These are phyloP conservation scores for Zeuzera pyrina DNA, from an alignment of 2,888 invertebrate genomes.

Conservation along the genomic window DNA sequence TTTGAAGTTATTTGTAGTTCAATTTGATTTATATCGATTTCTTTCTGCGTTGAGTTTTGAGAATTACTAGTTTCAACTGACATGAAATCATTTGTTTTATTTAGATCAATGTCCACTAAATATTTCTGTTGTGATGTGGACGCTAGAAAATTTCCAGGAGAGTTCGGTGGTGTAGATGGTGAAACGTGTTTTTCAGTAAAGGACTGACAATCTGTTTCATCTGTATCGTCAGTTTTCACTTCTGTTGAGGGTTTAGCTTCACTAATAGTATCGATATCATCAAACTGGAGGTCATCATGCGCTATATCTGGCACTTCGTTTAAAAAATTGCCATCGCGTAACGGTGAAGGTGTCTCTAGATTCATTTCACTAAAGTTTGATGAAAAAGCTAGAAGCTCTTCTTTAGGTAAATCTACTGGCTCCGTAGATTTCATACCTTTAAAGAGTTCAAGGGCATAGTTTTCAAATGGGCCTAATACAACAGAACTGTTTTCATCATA, in stretches of 20 bases:
- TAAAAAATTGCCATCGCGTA: constrained; percentile 57
- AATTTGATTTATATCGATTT: constrained; percentile 54
- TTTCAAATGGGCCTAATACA: constrained; percentile 72
- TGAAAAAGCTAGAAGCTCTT: constrained; percentile 66
- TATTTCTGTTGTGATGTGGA: constrained; percentile 53
- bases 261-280: constrained; percentile 37
- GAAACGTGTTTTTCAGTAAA: constrained; percentile 49
- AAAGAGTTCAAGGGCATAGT: constrained; percentile 65
- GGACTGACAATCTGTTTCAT: too few species aligned
- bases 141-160: constrained; percentile 52
- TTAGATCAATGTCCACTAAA: constrained; percentile 48
- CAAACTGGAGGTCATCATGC: constrained; percentile 43
- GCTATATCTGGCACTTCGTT: constrained; percentile 62
- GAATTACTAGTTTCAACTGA: constrained; percentile 22
- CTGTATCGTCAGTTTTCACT: constrained; percentile 26
- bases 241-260: constrained; percentile 27
- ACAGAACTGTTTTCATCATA: constrained; percentile 69
- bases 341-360: constrained; percentile 59
- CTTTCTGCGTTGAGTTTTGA: constrained; percentile 27
- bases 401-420: constrained; percentile 51
- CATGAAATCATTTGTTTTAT: constrained; percentile 19
- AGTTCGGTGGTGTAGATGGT: constrained; percentile 59
- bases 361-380: constrained; percentile 69
- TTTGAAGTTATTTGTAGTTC: constrained; percentile 62
- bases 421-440: constrained; percentile 63